Conservation (phyloP, 2,888 invertebrate species). For the Euplagia quadripunctaria region DNA sequence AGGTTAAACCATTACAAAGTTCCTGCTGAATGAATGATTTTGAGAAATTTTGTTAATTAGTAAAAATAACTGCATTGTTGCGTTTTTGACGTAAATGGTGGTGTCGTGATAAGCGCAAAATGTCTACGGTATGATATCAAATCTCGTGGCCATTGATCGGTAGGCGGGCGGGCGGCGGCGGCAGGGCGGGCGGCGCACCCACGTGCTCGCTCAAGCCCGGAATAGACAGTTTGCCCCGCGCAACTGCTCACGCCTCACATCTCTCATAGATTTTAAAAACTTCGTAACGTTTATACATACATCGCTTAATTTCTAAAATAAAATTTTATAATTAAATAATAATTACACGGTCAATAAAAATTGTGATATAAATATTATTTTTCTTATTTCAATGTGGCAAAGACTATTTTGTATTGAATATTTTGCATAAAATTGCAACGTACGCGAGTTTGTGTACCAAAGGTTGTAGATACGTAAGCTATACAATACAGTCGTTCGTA, state of each 20-base stretch:
- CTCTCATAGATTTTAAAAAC: conserved; percentile 44
- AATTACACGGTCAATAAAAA: conserved; percentile 34
- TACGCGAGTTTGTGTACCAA: conserved; percentile 42
- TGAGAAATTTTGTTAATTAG: background rate
- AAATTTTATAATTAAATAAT: conserved; percentile 19
- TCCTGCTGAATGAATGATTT: background rate
- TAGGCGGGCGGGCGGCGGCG: conserved; percentile 70
- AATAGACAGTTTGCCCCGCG: conserved; percentile 83
- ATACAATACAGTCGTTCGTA: conserved; percentile 33
- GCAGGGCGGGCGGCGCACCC: conserved; percentile 71
- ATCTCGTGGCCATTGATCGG: conserved; percentile 82
- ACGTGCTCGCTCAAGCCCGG: conserved; percentile 81
- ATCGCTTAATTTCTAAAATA: conserved; percentile 40
- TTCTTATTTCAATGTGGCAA: conserved; percentile 18
- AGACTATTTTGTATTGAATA: conserved; percentile 20
- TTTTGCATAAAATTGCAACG: conserved; percentile 35
- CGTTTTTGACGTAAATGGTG: conserved; percentile 36
- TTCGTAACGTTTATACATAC: conserved; percentile 45
- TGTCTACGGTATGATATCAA: conserved; percentile 66
- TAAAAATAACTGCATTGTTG: background rate
- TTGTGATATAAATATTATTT: conserved; percentile 40
- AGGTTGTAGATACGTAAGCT: conserved; percentile 52
- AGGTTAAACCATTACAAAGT: conserved; percentile 12
- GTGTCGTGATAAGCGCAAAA: conserved; percentile 37
- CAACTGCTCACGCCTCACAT: conserved; percentile 70